Evolutionary conservation across 1,140 invertebrate species (phyloP).

Genomic region (Drosophila erecta): DNA sequence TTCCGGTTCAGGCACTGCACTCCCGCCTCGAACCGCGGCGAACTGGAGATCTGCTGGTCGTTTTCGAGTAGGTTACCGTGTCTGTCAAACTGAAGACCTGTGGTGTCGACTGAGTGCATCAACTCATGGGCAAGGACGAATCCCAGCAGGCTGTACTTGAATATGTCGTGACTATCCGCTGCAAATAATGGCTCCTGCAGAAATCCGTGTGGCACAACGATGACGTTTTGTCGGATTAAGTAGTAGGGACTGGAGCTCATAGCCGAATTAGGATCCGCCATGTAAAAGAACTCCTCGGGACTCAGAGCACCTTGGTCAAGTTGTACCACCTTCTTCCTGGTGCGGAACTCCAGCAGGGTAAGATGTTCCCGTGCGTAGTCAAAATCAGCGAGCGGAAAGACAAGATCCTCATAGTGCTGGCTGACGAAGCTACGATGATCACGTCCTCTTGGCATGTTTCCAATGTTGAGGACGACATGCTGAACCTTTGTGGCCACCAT

Average conservation of each 20-base stretch:
- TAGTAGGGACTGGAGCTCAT: constrained; percentile 58
- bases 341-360: constrained; percentile 41
- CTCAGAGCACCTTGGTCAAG: constrained; percentile 1
- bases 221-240: constrained; percentile 47
- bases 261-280: constrained; percentile 24
- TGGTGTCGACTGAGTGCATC: constrained; percentile 57
- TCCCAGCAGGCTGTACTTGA: constrained; percentile 65
- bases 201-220: constrained; percentile 59
- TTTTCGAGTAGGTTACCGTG: constrained; percentile 35
- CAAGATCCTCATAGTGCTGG: constrained; percentile 41
- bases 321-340: constrained; percentile 18
- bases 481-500: constrained; percentile 34
- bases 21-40: constrained; percentile 1
- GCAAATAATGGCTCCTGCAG: constrained; percentile 63
- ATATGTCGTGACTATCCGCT: constrained; percentile 54
- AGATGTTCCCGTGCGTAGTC: constrained; percentile 58
- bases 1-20: constrained; percentile 44
- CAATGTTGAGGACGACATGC: constrained; percentile 59
- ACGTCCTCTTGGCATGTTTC: constrained; percentile 54
- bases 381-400: constrained; percentile 1
- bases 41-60: constrained; percentile 1
- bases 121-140: constrained; percentile 72
- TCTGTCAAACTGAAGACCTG: constrained; percentile 34
- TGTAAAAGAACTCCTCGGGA: constrained; percentile 22
- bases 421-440: constrained; percentile 33